Base-by-base conservation (phyloP, 2,797 vertebrate genomes). In the Argyrosomus regius region DNA sequence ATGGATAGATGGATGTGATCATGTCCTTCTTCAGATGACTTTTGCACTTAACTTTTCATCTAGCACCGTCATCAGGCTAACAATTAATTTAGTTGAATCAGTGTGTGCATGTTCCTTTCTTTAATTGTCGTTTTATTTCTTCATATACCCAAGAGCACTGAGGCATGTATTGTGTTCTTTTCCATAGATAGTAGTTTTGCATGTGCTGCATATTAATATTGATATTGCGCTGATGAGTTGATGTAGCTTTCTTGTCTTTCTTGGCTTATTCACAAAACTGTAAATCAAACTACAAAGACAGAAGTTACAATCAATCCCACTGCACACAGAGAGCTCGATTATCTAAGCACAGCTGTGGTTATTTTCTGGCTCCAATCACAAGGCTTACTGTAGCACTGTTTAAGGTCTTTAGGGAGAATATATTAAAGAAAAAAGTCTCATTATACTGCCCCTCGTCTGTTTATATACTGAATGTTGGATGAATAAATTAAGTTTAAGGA, bases 331-430 rank as follows among this genome's bases (percentile, higher is more conserved):
- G 39, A 52, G 24, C 49, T 11, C 5, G 50, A n/a, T 18, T 20
- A 56, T 61, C 54, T 17, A 18, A 74, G 31, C 31, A 28, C 56
- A 75, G 62, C 64, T 82, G 45, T 64, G 64, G 53, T 53, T 69
- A 9, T 45, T 72, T 72, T 46, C 54, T 65, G 59, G 58, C 28
- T 68, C 16, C 45, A 66, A 5, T 78, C 26, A 60, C 67, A 49
- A 24, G 53, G 39, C 48, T 26, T 14, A 49, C 67, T 48, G 24
- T 49, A 56, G 43, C 13, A 14, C 18, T 39, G 12, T 43, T 35
- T 6, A 35, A 35, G 31, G 35, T 9, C 8, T 39, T 39, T 9
- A 39, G 8, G 35, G 35, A 39, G 35, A 9, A 39, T 39, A 39
- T 20, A 39, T 2, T 16, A 18, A n/a, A 39, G 46, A 45, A 31